Evolutionary conservation across 2,888 invertebrate genomes (phyloP).

Genomic region (Helobdella robusta): DNA sequence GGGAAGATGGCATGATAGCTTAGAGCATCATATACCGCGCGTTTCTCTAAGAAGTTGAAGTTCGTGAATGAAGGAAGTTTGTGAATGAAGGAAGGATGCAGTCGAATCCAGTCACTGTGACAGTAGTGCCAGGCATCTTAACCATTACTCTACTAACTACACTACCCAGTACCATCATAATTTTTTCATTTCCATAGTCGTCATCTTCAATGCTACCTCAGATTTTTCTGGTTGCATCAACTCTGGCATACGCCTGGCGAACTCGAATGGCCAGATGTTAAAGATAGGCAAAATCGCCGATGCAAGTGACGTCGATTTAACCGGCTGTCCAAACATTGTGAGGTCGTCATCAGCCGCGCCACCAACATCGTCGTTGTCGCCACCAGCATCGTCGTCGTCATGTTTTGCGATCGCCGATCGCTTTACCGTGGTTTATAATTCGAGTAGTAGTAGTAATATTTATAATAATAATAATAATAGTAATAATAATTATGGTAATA

Average conservation of each 20-base stretch:
- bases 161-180: background rate
- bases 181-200: background rate
- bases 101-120: no score
- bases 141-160: background rate
- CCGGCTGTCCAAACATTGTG: slow-evolving; percentile 19
- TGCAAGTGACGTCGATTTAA: slow-evolving; percentile 5
- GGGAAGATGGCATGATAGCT: no score
- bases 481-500: no score
- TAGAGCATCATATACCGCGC: no score
- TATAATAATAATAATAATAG: no score
- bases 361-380: background rate
- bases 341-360: no score
- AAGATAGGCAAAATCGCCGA: background rate
- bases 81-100: no score
- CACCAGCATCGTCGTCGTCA: background rate
- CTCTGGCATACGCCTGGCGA: background rate
- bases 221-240: slow-evolving; percentile 17
- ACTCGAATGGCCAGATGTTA: background rate
- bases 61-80: no score
- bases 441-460: no score
- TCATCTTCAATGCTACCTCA: background rate
- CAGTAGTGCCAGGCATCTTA: background rate
- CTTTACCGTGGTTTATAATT: slow-evolving; percentile 11
- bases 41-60: no score
- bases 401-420: background rate